A percentile compares a stretch with the other conserved stretches of the same genome.
These are phyloP conservation scores for Acropora tenuis DNA, from an alignment of 64 coral and sea anemone species.

Conservation along the genomic window DNA sequence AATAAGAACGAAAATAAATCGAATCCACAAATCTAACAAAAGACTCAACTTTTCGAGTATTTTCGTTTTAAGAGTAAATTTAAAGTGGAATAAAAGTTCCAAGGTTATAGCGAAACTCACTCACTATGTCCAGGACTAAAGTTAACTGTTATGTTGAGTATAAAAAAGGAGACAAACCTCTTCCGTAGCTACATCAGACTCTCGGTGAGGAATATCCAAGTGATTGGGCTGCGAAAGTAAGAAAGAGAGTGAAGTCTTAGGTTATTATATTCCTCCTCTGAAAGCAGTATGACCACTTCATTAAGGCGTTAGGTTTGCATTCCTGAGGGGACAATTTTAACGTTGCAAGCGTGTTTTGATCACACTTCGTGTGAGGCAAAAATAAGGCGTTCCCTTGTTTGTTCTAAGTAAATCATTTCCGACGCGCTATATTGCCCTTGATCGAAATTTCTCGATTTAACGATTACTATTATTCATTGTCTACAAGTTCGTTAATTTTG, in stretches of 20 bases:
- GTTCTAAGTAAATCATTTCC: too few species aligned
- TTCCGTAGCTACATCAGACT: constrained; percentile 28
- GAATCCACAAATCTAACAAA: background rate
- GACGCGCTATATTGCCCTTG: too few species aligned
- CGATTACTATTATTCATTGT: too few species aligned
- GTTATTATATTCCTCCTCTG: background rate
- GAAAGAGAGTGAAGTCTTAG: background rate
- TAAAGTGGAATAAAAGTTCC: background rate
- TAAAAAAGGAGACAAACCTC: background rate
- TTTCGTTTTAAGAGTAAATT: background rate
- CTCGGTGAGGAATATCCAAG: constrained; percentile 5
- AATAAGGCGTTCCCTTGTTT: too few species aligned
- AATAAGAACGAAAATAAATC: background rate
- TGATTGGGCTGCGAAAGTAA: constrained; percentile 5
- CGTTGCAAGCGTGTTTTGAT: too few species aligned
- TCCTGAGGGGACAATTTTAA: too few species aligned
- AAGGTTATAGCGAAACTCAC: background rate
- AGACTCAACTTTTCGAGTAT: background rate
- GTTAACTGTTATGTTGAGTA: background rate
- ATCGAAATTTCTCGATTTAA: too few species aligned
- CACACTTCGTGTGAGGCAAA: too few species aligned
- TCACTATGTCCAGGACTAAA: too few species aligned
- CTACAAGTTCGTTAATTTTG: too few species aligned
- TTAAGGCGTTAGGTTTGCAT: too few species aligned
- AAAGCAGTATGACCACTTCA: too few species aligned